phyloP scores from a whole-genome alignment of 2,797 vertebrate species.

The Pseudopleuronectes americanus region DNA sequence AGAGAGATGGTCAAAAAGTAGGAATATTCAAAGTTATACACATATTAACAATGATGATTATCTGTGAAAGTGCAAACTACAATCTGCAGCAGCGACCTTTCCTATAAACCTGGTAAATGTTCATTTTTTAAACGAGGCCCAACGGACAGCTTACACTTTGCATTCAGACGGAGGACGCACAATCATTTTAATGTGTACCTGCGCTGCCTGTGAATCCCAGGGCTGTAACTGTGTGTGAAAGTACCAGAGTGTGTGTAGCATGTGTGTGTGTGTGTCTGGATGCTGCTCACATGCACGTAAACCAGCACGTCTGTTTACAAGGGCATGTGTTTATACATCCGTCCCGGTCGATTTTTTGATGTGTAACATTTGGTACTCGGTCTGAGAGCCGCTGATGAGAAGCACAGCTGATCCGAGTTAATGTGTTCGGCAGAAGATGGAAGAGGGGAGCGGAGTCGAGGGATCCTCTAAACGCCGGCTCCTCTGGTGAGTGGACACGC shows the following conservation, averaged over 20 bases:
- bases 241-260: not conserved
- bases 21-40: not conserved
- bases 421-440: slow-evolving; percentile 75
- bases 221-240: slow-evolving; percentile 13
- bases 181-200: slow-evolving; percentile 32
- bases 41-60: slow-evolving; percentile 1
- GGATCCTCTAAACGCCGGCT: slow-evolving; percentile 61
- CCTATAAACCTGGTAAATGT: slow-evolving; percentile 25
- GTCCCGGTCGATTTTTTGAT: slow-evolving; percentile 35
- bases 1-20: slow-evolving; percentile 1
- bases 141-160: slow-evolving; percentile 9
- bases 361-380: slow-evolving; percentile 66
- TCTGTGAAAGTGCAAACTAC: slow-evolving; percentile 22
- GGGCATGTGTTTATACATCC: slow-evolving; percentile 43
- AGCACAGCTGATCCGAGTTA: slow-evolving; percentile 73
- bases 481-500: slow-evolving; percentile 31
- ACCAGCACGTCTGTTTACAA: slow-evolving; percentile 40
- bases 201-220: slow-evolving; percentile 27
- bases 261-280: slow-evolving; percentile 15
- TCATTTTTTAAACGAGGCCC: slow-evolving; percentile 39
- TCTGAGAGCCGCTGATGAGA: slow-evolving; percentile 73
- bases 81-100: slow-evolving; percentile 10
- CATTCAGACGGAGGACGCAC: slow-evolving; percentile 18
- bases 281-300: slow-evolving; percentile 30
- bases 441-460: slow-evolving; percentile 48